Percentiles rank a stretch among this genome's conserved stretches.
phyloP scores from a whole-genome alignment of 2,797 vertebrate species.

The Lagodon rhomboides region DNA sequence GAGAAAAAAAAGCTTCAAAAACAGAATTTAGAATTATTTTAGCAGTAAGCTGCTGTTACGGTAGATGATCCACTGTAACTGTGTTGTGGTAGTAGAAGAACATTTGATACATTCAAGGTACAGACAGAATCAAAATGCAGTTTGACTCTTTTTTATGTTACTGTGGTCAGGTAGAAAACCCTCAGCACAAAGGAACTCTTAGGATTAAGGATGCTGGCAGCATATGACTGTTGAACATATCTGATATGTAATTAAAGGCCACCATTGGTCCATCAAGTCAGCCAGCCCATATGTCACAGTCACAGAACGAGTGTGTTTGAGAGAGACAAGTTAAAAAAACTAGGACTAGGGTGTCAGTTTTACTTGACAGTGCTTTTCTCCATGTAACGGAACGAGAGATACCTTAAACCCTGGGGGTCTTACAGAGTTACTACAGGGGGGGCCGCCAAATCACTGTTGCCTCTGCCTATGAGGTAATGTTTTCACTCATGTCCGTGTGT shows the following conservation, averaged over 20 bases:
- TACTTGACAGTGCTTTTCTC: background rate
- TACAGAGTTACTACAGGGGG: no score
- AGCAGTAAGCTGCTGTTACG: background rate
- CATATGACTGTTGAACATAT: background rate
- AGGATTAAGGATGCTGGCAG: no score
- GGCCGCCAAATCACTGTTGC: no score
- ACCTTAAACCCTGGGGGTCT: background rate
- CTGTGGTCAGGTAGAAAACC: background rate
- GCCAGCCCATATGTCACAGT: background rate
- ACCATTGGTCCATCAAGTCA: background rate
- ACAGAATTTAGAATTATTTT: conserved; percentile 1
- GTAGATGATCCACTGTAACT: background rate
- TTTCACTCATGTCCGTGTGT: no score
- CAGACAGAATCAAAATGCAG: background rate
- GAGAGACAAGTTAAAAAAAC: background rate
- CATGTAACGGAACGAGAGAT: background rate
- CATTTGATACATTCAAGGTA: background rate
- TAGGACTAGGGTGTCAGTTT: background rate
- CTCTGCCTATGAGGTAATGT: no score
- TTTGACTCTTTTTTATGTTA: background rate
- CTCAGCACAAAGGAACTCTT: no score
- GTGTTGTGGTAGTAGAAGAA: background rate
- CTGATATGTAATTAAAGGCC: conserved; percentile 9
- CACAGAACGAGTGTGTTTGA: background rate
- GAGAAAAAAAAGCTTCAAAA: background rate